Percentiles rank a stretch among this genome's conserved stretches.
These are phyloP conservation scores for Bryconaethiops microstoma DNA, from an alignment of 2,797 vertebrate genomes.

Conservation along the genomic window DNA sequence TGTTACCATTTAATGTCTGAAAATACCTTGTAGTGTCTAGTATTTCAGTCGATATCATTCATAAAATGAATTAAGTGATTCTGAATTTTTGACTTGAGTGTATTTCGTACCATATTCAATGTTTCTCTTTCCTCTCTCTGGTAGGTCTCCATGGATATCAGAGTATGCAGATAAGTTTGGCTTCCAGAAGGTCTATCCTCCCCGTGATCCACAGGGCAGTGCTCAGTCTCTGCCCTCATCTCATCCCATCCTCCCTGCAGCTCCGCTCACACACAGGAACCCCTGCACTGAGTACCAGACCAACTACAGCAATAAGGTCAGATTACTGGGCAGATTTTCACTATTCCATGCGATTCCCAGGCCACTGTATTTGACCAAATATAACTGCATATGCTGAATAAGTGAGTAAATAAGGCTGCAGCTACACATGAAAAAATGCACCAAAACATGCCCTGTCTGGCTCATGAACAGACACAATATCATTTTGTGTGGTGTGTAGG, in stretches of 20 bases:
- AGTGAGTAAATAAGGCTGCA: no score
- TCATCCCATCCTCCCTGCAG: background rate
- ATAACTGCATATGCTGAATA: no score
- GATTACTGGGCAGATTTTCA: no score
- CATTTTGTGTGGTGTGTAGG: background rate
- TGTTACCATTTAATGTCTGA: no score
- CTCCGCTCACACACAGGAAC: background rate
- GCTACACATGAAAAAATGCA: background rate
- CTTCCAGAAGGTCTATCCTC: slow-evolving; percentile 12
- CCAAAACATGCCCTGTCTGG: background rate
- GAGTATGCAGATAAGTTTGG: background rate
- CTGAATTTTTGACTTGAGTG: background rate
- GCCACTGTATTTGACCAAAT: no score
- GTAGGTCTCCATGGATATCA: slow-evolving; percentile 43
- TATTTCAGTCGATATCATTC: no score
- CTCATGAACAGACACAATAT: background rate
- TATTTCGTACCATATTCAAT: background rate
- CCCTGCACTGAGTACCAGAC: slow-evolving; percentile 45
- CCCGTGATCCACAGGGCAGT: background rate
- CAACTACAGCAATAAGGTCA: slow-evolving; percentile 23
- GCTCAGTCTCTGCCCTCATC: background rate
- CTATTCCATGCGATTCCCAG: no score
- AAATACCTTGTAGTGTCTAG: no score
- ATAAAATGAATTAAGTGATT: background rate
- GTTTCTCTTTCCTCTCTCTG: background rate